These are phyloP conservation scores for Sander lucioperca DNA, from an alignment of 2,113 vertebrate genomes.

Conservation along the genomic window DNA sequence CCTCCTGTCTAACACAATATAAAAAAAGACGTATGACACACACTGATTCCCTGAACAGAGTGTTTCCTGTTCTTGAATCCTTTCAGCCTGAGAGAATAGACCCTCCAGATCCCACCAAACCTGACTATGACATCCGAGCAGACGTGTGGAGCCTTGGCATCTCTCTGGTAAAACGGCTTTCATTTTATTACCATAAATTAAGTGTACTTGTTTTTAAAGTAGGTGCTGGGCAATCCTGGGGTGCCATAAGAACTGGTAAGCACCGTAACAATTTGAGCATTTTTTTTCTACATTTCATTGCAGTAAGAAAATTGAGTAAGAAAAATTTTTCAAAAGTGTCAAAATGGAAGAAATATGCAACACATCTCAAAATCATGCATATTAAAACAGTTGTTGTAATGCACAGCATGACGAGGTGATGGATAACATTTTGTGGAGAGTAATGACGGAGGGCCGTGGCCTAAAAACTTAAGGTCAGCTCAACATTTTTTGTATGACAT, in stretches of 20 bases:
- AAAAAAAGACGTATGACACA: not conserved
- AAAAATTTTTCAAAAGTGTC: not conserved
- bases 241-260: not conserved
- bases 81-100: slow-evolving; percentile 94
- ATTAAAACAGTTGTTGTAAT: not conserved
- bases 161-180: slow-evolving; percentile 86
- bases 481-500: not conserved
- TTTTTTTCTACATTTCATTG: no score
- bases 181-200: not conserved
- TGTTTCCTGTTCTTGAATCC: slow-evolving; percentile 24
- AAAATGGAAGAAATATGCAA: not conserved
- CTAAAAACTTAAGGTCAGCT: not conserved
- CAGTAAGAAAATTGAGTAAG: not conserved
- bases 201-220: not conserved
- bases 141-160: slow-evolving; percentile 97
- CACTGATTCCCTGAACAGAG: not conserved
- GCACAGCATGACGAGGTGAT: not conserved
- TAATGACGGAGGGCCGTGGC: not conserved
- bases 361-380: not conserved
- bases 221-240: not conserved
- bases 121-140: slow-evolving; percentile 95
- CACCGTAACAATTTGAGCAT: not conserved
- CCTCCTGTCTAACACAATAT: not conserved
- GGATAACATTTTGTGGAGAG: not conserved
- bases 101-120: slow-evolving; percentile 94